A percentile compares a stretch with the other conserved stretches of the same genome.
Evolutionary conservation across 23 tunicate genomes (phyloP).

Genomic region (Ascidia mentula): DNA sequence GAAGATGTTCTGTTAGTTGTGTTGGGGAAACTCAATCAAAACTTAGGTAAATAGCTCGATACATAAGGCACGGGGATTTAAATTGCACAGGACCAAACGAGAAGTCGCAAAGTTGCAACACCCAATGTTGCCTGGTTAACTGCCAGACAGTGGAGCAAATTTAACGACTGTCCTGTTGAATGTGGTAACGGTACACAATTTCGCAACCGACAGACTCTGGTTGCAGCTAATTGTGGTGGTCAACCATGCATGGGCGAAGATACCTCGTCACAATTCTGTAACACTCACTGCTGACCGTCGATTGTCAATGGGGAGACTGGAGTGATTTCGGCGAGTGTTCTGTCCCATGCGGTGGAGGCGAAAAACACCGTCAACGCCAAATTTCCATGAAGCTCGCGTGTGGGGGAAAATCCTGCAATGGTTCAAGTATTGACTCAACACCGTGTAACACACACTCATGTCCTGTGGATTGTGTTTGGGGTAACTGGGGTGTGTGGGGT

Average conservation of each 20-base stretch:
- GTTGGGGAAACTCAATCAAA: slow-evolving; percentile 27
- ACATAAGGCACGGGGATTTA: slow-evolving; percentile 2
- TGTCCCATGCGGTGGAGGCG: background rate
- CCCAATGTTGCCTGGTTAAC: slow-evolving; percentile 28
- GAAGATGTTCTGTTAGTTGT: slow-evolving; percentile 26
- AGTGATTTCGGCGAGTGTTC: background rate
- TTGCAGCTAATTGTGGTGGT: slow-evolving; percentile 32
- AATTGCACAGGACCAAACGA: slow-evolving; percentile 21
- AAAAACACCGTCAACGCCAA: background rate
- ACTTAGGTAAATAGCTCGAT: slow-evolving; percentile 12
- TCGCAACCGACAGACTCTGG: slow-evolving; percentile 6
- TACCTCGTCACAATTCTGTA: background rate
- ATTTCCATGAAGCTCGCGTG: background rate
- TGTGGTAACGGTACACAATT: slow-evolving; percentile 30
- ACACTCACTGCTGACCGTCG: background rate
- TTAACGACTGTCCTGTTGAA: background rate
- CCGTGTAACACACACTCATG: no score
- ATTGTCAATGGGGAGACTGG: slow-evolving; percentile 11
- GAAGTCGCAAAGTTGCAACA: slow-evolving; percentile 26
- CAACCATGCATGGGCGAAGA: slow-evolving; percentile 2
- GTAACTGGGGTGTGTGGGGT: no score
- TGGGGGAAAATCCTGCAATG: background rate
- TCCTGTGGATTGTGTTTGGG: no score
- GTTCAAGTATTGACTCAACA: no score
- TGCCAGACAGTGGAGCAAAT: slow-evolving; percentile 34